phyloP scores from a whole-genome alignment of 2,888 invertebrate genomes.

The Pardosa pseudoannulata region DNA sequence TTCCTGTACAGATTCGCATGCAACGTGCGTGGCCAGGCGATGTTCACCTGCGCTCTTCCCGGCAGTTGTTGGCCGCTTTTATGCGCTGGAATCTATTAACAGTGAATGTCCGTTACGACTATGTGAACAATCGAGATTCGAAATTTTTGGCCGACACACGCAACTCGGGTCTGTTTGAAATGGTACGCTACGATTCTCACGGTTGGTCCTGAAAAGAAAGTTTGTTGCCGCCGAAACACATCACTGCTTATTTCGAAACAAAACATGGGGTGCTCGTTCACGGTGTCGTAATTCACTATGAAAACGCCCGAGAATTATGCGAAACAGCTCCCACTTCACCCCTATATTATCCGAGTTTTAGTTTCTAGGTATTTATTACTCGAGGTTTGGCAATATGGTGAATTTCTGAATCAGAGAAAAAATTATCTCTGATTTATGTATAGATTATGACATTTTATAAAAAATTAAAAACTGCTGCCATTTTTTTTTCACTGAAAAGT shows the following conservation, averaged over 20 bases:
- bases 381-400: too few relatives aligned
- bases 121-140: slow-evolving; percentile 48
- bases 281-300: too few relatives aligned
- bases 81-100: slow-evolving; percentile 9
- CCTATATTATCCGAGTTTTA: too few relatives aligned
- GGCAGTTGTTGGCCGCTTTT: background rate
- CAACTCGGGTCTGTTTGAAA: background rate
- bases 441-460: too few relatives aligned
- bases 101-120: slow-evolving; percentile 61
- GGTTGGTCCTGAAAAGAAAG: slow-evolving; percentile 46
- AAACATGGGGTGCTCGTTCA: background rate
- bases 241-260: background rate
- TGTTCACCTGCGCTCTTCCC: slow-evolving; percentile 25
- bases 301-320: too few relatives aligned
- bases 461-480: too few relatives aligned
- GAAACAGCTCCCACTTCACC: too few relatives aligned
- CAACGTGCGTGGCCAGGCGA: background rate
- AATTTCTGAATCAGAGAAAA: too few relatives aligned
- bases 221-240: background rate
- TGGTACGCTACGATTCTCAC: slow-evolving; percentile 64
- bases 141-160: slow-evolving; percentile 22
- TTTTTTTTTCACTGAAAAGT: too few relatives aligned
- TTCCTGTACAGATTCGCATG: slow-evolving; percentile 2
- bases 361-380: too few relatives aligned
- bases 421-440: too few relatives aligned